phyloP scores from a whole-genome alignment of 1,140 invertebrate genomes.

The Acyrthosiphon pisum region DNA sequence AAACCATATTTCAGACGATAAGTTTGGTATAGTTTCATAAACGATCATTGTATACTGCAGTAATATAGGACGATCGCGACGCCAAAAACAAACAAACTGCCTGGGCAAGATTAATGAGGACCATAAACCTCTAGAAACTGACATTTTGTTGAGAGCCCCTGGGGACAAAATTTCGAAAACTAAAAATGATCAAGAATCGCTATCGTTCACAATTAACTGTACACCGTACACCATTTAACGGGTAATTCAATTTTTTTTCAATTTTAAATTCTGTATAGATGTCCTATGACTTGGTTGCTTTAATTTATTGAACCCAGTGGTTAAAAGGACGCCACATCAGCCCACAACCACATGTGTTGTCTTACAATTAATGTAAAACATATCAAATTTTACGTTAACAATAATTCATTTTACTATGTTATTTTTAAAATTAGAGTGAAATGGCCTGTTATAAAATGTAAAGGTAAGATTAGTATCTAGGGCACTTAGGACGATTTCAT shows the following conservation, averaged over 20 bases:
- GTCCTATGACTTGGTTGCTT: no score
- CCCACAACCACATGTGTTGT: no score
- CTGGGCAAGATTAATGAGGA: background rate
- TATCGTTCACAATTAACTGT: background rate
- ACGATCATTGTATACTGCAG: background rate
- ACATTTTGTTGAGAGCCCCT: background rate
- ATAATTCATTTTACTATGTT: no score
- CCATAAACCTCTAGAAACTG: background rate
- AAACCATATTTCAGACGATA: background rate
- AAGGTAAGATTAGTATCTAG: no score
- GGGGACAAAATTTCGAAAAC: background rate
- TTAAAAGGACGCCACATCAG: no score
- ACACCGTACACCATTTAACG: background rate
- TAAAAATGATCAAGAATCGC: background rate
- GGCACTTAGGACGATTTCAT: no score
- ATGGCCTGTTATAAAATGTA: no score
- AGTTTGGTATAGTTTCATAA: slow-evolving; percentile 10
- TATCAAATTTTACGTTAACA: no score
- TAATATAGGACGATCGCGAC: background rate
- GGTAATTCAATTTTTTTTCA: no score
- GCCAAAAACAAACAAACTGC: background rate
- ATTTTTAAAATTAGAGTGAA: no score
- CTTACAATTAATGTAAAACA: no score
- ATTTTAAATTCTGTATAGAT: background rate
- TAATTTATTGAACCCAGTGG: no score